A percentile compares a stretch with the other conserved stretches of the same genome.
Evolutionary conservation across 2,797 vertebrate species (phyloP).

Genomic region (Pseudochromis fuscus): DNA sequence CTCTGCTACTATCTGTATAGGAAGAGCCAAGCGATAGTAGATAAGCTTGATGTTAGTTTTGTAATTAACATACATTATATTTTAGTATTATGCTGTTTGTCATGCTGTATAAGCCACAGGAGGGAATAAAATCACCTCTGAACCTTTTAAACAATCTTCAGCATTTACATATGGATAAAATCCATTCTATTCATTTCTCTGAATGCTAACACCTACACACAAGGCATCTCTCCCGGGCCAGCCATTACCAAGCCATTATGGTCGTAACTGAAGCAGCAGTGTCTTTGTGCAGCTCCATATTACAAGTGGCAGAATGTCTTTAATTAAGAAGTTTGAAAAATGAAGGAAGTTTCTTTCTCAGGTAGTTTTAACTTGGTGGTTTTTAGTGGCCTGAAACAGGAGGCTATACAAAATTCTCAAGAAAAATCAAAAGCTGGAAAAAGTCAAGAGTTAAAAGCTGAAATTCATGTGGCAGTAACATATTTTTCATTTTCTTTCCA

Average conservation of each 20-base stretch:
- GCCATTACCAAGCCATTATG: too few relatives aligned
- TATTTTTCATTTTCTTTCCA: background rate
- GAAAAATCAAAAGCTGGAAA: background rate
- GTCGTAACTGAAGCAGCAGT: background rate
- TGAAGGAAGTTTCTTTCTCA: too few relatives aligned
- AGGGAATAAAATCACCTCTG: background rate
- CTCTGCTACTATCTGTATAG: conserved; percentile 88
- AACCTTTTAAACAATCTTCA: background rate
- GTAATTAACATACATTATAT: background rate
- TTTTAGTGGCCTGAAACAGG: background rate
- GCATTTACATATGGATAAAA: background rate
- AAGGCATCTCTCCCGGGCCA: background rate
- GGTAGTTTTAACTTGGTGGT: too few relatives aligned
- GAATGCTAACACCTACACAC: background rate
- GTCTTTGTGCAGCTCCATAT: background rate
- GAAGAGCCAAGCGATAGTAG: conserved; percentile 80
- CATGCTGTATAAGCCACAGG: background rate
- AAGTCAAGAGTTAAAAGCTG: background rate
- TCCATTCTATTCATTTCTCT: background rate
- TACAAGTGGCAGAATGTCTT: background rate
- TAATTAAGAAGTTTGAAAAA: background rate
- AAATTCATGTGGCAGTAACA: background rate
- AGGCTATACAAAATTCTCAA: background rate
- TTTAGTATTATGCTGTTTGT: background rate
- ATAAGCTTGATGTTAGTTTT: conserved; percentile 84